Evolutionary conservation across 2,797 vertebrate species (phyloP).

Genomic region (Neomorphus geoffroyi): DNA sequence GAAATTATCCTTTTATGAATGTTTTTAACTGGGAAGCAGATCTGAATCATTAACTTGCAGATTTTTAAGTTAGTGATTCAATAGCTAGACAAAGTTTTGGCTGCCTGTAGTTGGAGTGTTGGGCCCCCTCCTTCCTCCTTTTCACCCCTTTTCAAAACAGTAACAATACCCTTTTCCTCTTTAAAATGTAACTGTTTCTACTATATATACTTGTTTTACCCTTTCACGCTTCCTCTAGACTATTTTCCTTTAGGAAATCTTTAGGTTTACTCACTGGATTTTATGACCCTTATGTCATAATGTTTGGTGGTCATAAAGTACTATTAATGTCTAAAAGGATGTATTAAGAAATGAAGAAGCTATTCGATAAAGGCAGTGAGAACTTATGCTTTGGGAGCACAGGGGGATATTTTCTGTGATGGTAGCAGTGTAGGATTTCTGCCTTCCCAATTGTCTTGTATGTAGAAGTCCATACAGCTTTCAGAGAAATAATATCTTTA

Average conservation of each 20-base stretch:
- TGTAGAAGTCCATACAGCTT: accelerated
- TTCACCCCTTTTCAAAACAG: background rate
- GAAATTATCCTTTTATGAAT: background rate
- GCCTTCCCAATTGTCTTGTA: background rate
- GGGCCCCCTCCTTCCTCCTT: background rate
- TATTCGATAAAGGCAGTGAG: background rate
- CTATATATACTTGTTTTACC: background rate
- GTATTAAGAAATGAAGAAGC: background rate
- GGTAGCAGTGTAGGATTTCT: background rate
- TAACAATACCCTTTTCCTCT: background rate
- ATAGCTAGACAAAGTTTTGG: background rate
- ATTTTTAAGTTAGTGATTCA: background rate
- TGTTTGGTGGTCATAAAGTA: background rate
- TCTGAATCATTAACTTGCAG: background rate
- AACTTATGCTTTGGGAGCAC: background rate
- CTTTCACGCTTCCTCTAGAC: background rate
- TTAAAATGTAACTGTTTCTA: background rate
- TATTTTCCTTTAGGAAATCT: background rate
- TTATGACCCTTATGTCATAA: background rate
- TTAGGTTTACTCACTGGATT: background rate
- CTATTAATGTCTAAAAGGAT: background rate
- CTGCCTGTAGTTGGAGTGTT: background rate
- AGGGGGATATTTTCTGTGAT: background rate
- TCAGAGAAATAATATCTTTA: background rate
- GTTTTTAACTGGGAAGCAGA: background rate